Evolutionary conservation across 2,113 vertebrate species (phyloP), one percentile per base, ranked within the genome.

Genomic region (Telmatochromis brichardi): DNA sequence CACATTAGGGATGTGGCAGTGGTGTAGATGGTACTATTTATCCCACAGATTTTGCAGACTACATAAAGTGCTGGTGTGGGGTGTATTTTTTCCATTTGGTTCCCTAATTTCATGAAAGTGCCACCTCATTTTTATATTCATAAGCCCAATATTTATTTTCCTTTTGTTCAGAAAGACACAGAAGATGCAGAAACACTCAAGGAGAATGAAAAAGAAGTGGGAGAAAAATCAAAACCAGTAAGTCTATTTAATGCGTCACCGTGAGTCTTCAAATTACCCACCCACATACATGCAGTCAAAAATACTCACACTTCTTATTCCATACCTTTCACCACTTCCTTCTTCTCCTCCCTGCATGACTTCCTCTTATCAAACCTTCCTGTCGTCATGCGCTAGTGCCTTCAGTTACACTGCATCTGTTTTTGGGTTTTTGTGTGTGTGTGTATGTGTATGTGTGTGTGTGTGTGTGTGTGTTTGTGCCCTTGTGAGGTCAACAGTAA

Each of bases 401-500:
- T 37, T 55, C 31, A 86, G 31, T 76, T 51, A n/a, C 37, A 35
- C 58, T 33, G 58, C 4, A 31, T 33, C 17, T 86, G 3, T 17
- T 17, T 3, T 31, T 60, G 9, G 15, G 57, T 9, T 0, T 53
- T 6, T 86, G 1, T 57, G 12, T 26, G 2, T 57, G 12, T 57
- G 35, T 91, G 73, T 53, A 6, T 26, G 2, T 57, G 12, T 57
- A 31, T 91, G 73, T 53, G 5, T 60, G 8, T 60, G 15, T 65
- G 3, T 81, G 68, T 88, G 60, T 89, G 33, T 8, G 35, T 37
- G 37, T 40, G 1, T 35, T 3, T 85, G 28, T 90, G 78, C 92
- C 90, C 68, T 91, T 81, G 71, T 68, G 80, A 95, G 94, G 90
- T 88, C 80, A 92, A 91, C 47, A 80, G 86, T 58, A 93, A 88